phyloP scores from a whole-genome alignment of 2,113 vertebrate genomes.

The Onychostoma macrolepis region DNA sequence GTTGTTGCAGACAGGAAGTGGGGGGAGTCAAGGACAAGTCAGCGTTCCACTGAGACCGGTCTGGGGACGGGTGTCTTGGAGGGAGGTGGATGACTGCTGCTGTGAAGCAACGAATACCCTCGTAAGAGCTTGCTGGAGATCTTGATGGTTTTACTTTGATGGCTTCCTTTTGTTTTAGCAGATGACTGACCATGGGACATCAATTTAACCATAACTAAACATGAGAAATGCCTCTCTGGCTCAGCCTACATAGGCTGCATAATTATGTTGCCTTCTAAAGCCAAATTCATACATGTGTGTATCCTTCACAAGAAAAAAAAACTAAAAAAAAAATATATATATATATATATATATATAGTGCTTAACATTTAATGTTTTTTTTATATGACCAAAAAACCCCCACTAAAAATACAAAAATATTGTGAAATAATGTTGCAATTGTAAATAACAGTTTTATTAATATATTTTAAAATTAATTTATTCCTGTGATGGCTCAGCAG shows the following conservation, averaged over 20 bases:
- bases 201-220: constrained; percentile 2
- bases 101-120: neutral
- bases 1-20: constrained; percentile 46
- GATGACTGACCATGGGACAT: constrained; percentile 4
- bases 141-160: neutral
- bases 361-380: neutral
- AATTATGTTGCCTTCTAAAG: neutral
- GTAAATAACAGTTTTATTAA: too few relatives aligned
- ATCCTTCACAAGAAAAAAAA: neutral
- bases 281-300: neutral
- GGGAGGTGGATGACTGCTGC: neutral
- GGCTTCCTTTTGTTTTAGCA: constrained; percentile 21
- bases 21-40: constrained; percentile 63
- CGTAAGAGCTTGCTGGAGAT: neutral
- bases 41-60: constrained; percentile 30
- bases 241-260: neutral
- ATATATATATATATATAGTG: too few relatives aligned
- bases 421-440: neutral
- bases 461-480: too few relatives aligned
- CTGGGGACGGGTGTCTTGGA: constrained; percentile 13
- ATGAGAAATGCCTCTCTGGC: neutral
- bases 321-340: too few relatives aligned
- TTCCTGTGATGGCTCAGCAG: too few relatives aligned
- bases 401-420: neutral
- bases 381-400: neutral